These are phyloP conservation scores for Willisornis vidua DNA, from an alignment of 2,113 vertebrate genomes.

Conservation along the genomic window DNA sequence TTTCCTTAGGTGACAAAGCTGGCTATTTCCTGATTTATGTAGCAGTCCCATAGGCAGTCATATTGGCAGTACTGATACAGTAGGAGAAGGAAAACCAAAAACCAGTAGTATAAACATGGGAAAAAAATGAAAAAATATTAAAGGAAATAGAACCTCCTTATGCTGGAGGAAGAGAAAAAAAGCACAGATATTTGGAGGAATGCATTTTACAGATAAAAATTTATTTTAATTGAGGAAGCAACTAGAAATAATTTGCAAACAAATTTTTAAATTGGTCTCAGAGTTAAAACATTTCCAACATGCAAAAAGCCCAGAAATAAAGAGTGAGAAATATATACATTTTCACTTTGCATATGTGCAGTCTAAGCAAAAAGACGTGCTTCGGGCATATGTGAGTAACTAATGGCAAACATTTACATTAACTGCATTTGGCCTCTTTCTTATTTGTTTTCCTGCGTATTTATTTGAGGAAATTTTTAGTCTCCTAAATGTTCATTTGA, in stretches of 20 bases:
- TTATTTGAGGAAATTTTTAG: not conserved
- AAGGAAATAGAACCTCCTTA: not conserved
- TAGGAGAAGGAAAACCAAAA: not conserved
- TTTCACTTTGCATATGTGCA: conserved; percentile 2
- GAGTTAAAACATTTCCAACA: not conserved
- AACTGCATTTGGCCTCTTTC: not conserved
- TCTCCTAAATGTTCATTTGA: not conserved
- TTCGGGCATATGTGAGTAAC: not conserved
- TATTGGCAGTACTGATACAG: not conserved
- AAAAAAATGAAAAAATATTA: not conserved
- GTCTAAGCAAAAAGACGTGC: conserved; percentile 1
- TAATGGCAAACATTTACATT: conserved; percentile 1
- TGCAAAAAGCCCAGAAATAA: not conserved
- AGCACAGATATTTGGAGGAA: not conserved
- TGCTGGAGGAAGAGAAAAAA: not conserved
- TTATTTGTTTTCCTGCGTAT: not conserved
- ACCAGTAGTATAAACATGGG: not conserved
- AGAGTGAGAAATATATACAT: not conserved
- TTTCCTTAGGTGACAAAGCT: not conserved
- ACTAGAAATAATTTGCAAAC: not conserved
- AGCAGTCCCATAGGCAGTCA: not conserved
- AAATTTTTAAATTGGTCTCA: not conserved
- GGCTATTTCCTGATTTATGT: not conserved
- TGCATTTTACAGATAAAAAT: conserved; percentile 18
- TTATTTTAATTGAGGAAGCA: not conserved